A percentile compares a stretch with the other conserved stretches of the same genome.
These are phyloP conservation scores for Hermetia illucens DNA, from an alignment of 1,140 invertebrate species.

Conservation along the genomic window DNA sequence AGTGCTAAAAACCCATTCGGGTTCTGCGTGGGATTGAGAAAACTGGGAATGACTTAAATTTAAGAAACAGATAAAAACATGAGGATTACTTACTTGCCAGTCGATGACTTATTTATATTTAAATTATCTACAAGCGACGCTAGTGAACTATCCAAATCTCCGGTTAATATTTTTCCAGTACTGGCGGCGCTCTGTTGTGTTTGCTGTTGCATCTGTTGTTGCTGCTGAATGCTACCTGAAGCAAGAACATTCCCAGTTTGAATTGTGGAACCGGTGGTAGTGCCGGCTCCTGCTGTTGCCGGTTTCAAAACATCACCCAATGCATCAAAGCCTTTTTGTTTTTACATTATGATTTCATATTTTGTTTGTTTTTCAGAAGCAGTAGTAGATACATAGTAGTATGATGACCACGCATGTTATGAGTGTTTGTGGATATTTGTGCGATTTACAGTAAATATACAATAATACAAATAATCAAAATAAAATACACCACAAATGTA, in stretches of 20 bases:
- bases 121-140: constrained; percentile 83
- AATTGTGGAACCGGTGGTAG: constrained; percentile 27
- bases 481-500: no score
- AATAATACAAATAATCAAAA: no score
- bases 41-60: no score
- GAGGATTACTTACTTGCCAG: constrained; percentile 54
- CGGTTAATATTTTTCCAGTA: constrained; percentile 65
- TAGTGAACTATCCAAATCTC: constrained; percentile 82
- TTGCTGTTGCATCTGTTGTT: constrained; percentile 25
- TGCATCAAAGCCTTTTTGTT: constrained; percentile 46
- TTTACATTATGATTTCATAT: constrained; percentile 10
- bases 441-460: no score
- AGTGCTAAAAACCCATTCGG: no score
- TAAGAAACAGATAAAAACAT: no score
- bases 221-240: constrained; percentile 19
- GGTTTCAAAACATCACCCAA: constrained; percentile 57
- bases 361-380: constrained; percentile 4
- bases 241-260: constrained; percentile 26
- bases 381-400: neutral
- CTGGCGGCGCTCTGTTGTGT: constrained; percentile 29
- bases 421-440: no score
- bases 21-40: no score
- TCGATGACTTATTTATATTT: constrained; percentile 68
- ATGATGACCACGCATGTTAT: no score
- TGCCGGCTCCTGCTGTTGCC: constrained; percentile 23